phyloP scores from a whole-genome alignment of 1,140 invertebrate species.

The Eumaeus atala region DNA sequence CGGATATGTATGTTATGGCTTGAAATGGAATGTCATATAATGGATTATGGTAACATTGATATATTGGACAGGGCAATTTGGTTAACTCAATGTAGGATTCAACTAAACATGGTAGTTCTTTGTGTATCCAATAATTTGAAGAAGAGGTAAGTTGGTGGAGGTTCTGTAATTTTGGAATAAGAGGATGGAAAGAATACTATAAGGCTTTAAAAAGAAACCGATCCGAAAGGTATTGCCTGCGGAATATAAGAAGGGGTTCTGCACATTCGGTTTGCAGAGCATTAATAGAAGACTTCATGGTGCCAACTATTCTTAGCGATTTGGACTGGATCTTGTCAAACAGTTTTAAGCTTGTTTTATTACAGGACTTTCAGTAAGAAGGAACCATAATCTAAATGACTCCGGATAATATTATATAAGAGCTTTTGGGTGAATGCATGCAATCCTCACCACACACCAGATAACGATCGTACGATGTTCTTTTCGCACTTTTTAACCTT shows the following conservation, averaged over 20 bases:
- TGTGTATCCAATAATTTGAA: not conserved
- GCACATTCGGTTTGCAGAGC: not conserved
- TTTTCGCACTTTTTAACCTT: too few relatives aligned
- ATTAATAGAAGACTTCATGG: not conserved
- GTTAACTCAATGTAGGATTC: not conserved
- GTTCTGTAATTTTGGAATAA: not conserved
- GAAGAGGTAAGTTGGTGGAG: not conserved
- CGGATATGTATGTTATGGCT: not conserved
- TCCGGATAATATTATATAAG: not conserved
- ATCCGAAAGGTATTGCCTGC: not conserved
- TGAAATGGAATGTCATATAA: not conserved
- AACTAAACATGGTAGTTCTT: not conserved
- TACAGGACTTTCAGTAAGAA: not conserved
- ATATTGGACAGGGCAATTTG: not conserved
- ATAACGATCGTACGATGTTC: not conserved
- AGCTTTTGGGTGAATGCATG: constrained; percentile 1
- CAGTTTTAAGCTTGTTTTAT: not conserved
- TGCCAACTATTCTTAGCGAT: not conserved
- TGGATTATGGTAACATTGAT: not conserved
- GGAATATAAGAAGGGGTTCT: not conserved
- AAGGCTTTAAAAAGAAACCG: too few relatives aligned
- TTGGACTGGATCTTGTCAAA: constrained; percentile 5
- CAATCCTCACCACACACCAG: not conserved
- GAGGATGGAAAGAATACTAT: not conserved
- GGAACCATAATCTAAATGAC: too few relatives aligned